Evolutionary conservation across 2,113 vertebrate genomes (phyloP).

Genomic region (Triplophysa rosa): DNA sequence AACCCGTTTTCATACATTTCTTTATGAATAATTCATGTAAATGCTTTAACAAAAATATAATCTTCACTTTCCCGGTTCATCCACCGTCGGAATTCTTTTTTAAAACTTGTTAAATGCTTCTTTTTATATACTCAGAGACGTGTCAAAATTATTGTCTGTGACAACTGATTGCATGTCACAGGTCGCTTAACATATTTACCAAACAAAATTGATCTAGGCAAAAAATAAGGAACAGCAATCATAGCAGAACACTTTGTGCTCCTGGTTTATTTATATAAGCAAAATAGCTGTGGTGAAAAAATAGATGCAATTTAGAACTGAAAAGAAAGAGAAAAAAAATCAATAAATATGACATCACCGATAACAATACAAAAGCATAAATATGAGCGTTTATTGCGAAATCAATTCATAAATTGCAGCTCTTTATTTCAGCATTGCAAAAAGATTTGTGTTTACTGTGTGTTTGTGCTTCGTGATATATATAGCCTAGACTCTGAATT

Average conservation of each 20-base stretch:
- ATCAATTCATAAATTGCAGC: background rate
- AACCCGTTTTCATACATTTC: too few species aligned
- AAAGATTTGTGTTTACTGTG: background rate
- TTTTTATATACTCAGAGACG: too few species aligned
- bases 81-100: too few species aligned
- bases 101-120: too few species aligned
- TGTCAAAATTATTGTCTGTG: too few species aligned
- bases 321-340: background rate
- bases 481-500: background rate
- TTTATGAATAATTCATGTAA: too few species aligned
- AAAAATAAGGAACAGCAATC: background rate
- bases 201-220: too few species aligned
- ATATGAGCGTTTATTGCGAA: background rate
- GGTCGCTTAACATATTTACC: too few species aligned
- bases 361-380: background rate
- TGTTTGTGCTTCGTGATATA: slow-evolving; percentile 17
- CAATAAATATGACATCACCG: slow-evolving; percentile 6
- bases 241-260: background rate
- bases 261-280: background rate
- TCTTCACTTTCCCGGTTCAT: too few species aligned
- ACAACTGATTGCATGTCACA: too few species aligned
- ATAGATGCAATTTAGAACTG: background rate
- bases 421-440: background rate
- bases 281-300: background rate
- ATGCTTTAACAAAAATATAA: too few species aligned